phyloP scores from a whole-genome alignment of 2,888 invertebrate species.

The Polymixis lichenea region DNA sequence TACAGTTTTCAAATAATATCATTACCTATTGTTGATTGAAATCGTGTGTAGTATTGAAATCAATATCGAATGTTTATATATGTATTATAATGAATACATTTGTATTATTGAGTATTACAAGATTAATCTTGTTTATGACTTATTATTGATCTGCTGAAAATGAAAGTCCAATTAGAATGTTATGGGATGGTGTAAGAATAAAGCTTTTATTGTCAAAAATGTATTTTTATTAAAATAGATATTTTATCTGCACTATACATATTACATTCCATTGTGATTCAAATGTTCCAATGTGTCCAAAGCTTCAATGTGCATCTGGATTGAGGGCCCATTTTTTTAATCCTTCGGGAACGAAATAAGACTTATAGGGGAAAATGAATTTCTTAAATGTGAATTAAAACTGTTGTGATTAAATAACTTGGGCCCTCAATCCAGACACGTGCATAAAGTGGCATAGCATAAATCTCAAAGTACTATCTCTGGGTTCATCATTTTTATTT shows the following conservation, averaged over 20 bases:
- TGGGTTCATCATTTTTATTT: too few species aligned
- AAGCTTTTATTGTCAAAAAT: conserved; percentile 32
- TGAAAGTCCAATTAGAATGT: conserved; percentile 50
- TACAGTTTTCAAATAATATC: conserved; percentile 59
- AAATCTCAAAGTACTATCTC: too few species aligned
- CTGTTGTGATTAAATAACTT: too few species aligned
- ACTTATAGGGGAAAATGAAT: too few species aligned
- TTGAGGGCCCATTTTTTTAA: too few species aligned
- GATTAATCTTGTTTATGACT: conserved; percentile 21
- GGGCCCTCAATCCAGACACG: too few species aligned
- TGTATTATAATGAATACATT: conserved; percentile 19
- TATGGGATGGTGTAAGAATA: conserved; percentile 56
- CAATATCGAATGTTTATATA: conserved; percentile 18
- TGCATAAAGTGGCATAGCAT: too few species aligned
- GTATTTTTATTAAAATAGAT: background rate
- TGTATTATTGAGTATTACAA: conserved; percentile 46
- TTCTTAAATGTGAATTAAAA: too few species aligned
- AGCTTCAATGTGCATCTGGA: too few species aligned
- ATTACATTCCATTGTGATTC: too few species aligned
- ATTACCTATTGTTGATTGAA: conserved; percentile 32
- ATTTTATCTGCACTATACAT: background rate
- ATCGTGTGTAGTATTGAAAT: conserved; percentile 40
- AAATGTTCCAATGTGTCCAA: too few species aligned
- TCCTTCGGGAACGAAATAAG: too few species aligned
- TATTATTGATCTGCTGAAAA: conserved; percentile 51